Evolutionary conservation across 2,113 vertebrate genomes (phyloP).

Genomic region (Crocuta crocuta): DNA sequence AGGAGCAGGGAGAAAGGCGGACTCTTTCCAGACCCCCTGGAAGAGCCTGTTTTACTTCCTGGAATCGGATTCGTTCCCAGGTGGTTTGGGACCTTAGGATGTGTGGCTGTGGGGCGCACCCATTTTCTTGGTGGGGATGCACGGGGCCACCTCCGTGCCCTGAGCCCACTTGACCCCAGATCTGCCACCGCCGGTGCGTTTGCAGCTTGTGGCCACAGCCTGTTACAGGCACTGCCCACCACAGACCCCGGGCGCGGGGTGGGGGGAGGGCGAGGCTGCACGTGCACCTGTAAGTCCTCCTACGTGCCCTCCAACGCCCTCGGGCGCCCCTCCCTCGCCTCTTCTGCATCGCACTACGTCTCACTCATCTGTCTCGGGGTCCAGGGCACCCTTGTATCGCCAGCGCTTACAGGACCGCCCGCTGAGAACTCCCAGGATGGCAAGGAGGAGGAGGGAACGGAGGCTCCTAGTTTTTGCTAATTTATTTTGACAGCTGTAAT

Average conservation of each 20-base stretch:
- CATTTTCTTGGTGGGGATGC: not conserved
- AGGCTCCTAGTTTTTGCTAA: constrained; percentile 6
- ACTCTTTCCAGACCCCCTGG: not conserved
- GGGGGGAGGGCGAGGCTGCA: too few relatives aligned
- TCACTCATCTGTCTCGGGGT: not conserved
- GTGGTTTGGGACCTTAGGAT: not conserved
- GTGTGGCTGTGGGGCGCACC: fast-evolving
- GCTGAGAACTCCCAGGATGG: not conserved
- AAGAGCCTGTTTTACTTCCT: not conserved
- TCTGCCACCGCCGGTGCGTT: not conserved
- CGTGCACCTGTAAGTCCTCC: fast-evolving
- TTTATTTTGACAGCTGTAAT: constrained; percentile 71
- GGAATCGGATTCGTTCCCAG: too few relatives aligned
- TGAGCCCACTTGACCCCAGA: not conserved
- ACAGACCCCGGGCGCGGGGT: too few relatives aligned
- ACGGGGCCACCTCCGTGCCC: too few relatives aligned
- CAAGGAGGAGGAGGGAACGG: not conserved
- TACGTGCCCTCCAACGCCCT: fast-evolving
- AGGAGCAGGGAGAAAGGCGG: not conserved
- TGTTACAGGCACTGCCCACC: fast-evolving
- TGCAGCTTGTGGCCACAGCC: fast-evolving
- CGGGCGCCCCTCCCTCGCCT: not conserved
- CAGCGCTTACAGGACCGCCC: not conserved
- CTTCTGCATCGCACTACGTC: fast-evolving
- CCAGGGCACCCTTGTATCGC: not conserved